These are phyloP conservation scores for Diorhabda elongata DNA, from an alignment of 1,140 invertebrate genomes.

Conservation along the genomic window DNA sequence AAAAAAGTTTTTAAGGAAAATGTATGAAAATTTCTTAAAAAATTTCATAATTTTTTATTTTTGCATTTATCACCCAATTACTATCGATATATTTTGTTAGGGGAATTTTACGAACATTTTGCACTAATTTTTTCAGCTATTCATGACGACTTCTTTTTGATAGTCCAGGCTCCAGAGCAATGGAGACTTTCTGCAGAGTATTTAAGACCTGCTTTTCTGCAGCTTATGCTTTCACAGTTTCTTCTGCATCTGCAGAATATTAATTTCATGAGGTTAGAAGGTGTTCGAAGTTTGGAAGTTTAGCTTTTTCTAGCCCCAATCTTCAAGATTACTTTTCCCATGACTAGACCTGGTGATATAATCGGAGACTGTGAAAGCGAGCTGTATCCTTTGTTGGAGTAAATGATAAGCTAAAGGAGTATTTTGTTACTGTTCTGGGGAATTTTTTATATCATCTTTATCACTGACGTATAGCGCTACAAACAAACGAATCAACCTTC, in stretches of 20 bases:
- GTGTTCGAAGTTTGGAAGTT: not conserved
- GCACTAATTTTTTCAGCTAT: not conserved
- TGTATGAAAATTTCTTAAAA: not conserved
- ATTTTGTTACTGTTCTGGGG: not conserved
- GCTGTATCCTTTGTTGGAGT: not conserved
- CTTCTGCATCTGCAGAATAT: not conserved
- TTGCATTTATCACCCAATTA: not conserved
- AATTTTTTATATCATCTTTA: constrained; percentile 1
- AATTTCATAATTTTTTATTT: not conserved
- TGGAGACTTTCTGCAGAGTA: not conserved
- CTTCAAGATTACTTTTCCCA: too few species aligned
- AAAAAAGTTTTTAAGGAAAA: not conserved
- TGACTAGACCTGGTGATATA: too few species aligned
- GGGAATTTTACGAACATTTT: not conserved
- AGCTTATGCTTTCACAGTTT: not conserved
- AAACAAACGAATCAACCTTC: constrained; percentile 16
- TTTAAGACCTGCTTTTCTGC: not conserved
- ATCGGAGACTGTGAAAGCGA: too few species aligned
- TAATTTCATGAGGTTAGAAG: not conserved
- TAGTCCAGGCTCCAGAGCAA: not conserved
- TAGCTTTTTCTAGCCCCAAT: too few species aligned
- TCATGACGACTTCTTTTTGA: not conserved
- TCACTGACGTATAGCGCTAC: constrained; percentile 1
- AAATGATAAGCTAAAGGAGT: not conserved
- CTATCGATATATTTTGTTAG: not conserved